Percentiles rank a stretch among this genome's conserved stretches.
Conservation (phyloP, 2,888 invertebrate species). For the Philonicus albiceps region DNA sequence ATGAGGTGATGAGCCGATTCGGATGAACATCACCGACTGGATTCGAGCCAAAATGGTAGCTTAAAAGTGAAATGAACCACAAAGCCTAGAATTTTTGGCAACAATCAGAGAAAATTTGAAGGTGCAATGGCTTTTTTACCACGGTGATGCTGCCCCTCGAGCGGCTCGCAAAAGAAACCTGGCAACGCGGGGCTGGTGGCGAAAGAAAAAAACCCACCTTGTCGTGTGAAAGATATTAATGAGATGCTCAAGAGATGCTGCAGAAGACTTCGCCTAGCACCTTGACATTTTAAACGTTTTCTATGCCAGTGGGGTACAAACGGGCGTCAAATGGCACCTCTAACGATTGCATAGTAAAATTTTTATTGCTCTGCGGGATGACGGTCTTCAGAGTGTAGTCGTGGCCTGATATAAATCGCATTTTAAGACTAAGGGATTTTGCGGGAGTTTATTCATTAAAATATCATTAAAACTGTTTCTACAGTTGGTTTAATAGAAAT, state of each 20-base stretch:
- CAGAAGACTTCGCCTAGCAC: background rate
- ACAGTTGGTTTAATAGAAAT: too few relatives aligned
- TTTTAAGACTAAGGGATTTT: background rate
- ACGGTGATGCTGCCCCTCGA: background rate
- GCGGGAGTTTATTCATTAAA: background rate
- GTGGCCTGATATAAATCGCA: background rate
- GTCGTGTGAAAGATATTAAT: constrained; percentile 23
- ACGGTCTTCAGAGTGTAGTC: background rate
- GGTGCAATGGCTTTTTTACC: background rate
- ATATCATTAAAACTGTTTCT: background rate
- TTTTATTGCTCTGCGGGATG: background rate
- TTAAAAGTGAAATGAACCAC: background rate
- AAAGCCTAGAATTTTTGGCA: background rate
- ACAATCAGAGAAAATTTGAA: background rate
- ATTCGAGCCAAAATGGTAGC: background rate
- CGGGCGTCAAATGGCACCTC: constrained; percentile 26
- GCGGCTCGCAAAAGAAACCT: background rate
- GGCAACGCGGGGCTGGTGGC: background rate
- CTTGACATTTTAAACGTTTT: constrained; percentile 27
- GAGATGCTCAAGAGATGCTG: constrained; percentile 11
- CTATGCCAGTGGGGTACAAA: constrained; percentile 32
- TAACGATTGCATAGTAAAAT: constrained; percentile 12
- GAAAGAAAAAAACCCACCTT: constrained; percentile 1
- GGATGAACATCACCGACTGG: too few relatives aligned
- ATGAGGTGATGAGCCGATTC: background rate